Conservation (phyloP, 1,140 invertebrate species). For the Psilanteris sp. region DNA sequence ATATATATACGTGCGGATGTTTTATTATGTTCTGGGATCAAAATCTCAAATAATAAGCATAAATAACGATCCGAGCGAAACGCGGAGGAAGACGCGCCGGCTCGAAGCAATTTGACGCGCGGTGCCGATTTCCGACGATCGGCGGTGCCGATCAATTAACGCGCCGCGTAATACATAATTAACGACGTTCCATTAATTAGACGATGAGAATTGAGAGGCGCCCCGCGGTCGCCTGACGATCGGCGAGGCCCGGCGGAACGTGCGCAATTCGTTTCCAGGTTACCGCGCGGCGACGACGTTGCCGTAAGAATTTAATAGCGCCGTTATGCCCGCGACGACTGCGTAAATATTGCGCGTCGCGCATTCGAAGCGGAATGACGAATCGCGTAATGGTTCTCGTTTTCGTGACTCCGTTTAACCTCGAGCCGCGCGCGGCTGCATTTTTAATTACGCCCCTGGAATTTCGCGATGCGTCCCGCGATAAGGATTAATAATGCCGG, state of each 20-base stretch:
- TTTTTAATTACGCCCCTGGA: constrained; percentile 57
- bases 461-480: constrained; percentile 49
- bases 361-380: constrained; percentile 59
- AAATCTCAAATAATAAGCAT: constrained; percentile 55
- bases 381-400: constrained; percentile 59
- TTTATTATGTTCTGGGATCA: constrained; percentile 62
- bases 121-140: constrained; percentile 56
- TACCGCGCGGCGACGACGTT: constrained; percentile 53
- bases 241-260: constrained; percentile 61
- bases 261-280: constrained; percentile 62
- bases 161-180: constrained; percentile 62
- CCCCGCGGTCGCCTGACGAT: too few species aligned
- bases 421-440: constrained; percentile 29
- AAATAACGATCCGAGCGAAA: constrained; percentile 35
- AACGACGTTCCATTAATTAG: constrained; percentile 76
- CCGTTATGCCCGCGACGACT: constrained; percentile 50
- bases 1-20: too few species aligned
- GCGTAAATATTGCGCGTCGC: constrained; percentile 49
- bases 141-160: constrained; percentile 59
- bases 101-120: too few species aligned
- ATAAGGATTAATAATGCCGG: constrained; percentile 58
- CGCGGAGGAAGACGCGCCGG: not conserved
- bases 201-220: constrained; percentile 58
- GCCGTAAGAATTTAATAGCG: constrained; percentile 54
- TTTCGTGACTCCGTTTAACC: constrained; percentile 61